Percentiles rank a stretch among this genome's conserved stretches.
These are phyloP conservation scores for Drosophila trapezifrons DNA, from an alignment of 1,140 invertebrate species.

Conservation along the genomic window DNA sequence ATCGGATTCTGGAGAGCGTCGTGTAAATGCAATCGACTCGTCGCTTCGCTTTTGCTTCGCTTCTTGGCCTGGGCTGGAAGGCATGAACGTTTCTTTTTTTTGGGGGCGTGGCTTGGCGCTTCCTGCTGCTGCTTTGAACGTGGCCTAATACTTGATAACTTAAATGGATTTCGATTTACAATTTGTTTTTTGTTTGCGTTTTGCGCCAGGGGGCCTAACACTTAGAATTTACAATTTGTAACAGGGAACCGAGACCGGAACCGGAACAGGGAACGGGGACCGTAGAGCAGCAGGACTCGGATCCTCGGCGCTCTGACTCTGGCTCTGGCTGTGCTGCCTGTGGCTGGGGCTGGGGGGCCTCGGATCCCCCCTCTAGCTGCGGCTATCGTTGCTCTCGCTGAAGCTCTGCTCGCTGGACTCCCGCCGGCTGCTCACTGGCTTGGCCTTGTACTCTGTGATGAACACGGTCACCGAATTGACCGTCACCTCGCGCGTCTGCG, in stretches of 20 bases:
- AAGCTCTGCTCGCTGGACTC: conserved; percentile 84
- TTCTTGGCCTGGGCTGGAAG: conserved; percentile 49
- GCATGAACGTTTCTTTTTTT: conserved; percentile 28
- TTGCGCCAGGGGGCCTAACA: conserved; percentile 63
- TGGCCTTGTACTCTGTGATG: conserved; percentile 98
- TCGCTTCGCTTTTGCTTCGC: conserved; percentile 20
- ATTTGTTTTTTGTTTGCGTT: conserved; percentile 43
- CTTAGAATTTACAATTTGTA: conserved; percentile 75
- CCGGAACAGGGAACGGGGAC: conserved; percentile 10
- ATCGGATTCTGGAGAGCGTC: conserved; percentile 44
- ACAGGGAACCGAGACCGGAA: conserved; percentile 25
- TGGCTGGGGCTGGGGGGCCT: conserved; percentile 1
- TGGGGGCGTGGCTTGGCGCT: conserved; percentile 27
- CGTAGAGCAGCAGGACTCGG: conserved; percentile 34
- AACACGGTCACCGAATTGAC: conserved; percentile 98
- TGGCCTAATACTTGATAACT: conserved; percentile 78
- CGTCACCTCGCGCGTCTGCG: conserved; percentile 95
- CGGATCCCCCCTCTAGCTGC: conserved; percentile 67
- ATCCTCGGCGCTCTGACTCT: conserved; percentile 14
- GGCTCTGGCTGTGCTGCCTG: not conserved
- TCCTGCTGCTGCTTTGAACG: conserved; percentile 43
- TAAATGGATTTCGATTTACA: conserved; percentile 72
- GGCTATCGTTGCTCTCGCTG: conserved; percentile 84
- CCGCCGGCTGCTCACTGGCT: conserved; percentile 85
- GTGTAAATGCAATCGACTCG: conserved; percentile 54